phyloP scores from a whole-genome alignment of 2,888 invertebrate species.

The Tineola bisselliella region DNA sequence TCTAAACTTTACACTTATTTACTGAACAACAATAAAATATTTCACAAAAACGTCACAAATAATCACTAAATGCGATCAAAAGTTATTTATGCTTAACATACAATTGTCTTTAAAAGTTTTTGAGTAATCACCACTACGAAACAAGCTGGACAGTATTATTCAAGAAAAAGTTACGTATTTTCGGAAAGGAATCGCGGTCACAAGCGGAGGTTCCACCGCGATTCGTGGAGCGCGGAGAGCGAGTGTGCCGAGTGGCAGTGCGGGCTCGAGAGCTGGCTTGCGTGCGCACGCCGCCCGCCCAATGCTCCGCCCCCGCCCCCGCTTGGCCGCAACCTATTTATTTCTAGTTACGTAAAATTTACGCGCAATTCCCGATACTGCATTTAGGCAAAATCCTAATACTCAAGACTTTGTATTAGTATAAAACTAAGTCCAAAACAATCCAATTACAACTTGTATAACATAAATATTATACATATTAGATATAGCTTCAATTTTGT shows the following conservation, averaged over 20 bases:
- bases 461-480: background rate
- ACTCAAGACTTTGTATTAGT: background rate
- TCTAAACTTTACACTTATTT: background rate
- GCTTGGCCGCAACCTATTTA: slow-evolving; percentile 56
- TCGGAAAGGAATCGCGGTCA: slow-evolving; percentile 23
- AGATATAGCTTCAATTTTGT: background rate
- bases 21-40: slow-evolving; percentile 18
- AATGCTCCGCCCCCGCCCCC: slow-evolving; percentile 63
- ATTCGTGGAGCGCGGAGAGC: slow-evolving; percentile 55
- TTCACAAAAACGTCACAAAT: background rate
- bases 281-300: slow-evolving; percentile 53
- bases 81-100: background rate
- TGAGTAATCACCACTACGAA: slow-evolving; percentile 14
- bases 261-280: slow-evolving; percentile 28
- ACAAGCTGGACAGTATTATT: slow-evolving; percentile 33
- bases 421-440: background rate
- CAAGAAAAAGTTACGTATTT: slow-evolving; percentile 55
- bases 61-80: background rate
- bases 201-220: slow-evolving; percentile 21
- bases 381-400: slow-evolving; percentile 33
- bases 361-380: slow-evolving; percentile 65
- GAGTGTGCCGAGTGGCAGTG: slow-evolving; percentile 26
- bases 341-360: slow-evolving; percentile 69
- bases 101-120: background rate
- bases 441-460: background rate